A percentile compares a stretch with the other conserved stretches of the same genome.
phyloP scores from a whole-genome alignment of 2,113 vertebrate genomes.

The Meriones unguiculatus region DNA sequence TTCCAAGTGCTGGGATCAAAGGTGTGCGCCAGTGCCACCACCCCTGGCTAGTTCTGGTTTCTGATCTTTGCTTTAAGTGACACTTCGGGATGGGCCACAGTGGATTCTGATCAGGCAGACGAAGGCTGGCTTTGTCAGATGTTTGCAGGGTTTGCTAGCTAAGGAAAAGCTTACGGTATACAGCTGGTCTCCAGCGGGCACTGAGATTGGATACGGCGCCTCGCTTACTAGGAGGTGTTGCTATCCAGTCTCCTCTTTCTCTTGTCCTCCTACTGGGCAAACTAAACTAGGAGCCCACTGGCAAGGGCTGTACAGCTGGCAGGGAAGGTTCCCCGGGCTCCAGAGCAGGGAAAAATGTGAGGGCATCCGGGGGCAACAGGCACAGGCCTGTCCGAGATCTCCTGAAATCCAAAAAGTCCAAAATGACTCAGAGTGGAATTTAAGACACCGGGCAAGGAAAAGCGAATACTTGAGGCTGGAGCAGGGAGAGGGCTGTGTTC shows the following conservation, averaged over 20 bases:
- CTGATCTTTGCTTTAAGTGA: background rate
- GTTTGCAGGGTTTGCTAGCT: background rate
- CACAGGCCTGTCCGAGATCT: background rate
- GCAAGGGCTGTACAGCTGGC: background rate
- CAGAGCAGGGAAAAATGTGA: background rate
- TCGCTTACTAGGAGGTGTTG: background rate
- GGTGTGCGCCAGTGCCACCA: too few relatives aligned
- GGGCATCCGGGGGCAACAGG: background rate
- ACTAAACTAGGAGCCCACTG: background rate
- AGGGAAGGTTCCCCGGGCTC: background rate
- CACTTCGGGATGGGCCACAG: background rate
- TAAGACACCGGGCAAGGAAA: conserved; percentile 34
- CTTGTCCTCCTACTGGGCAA: background rate
- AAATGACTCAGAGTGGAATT: conserved; percentile 55
- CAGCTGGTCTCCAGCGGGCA: background rate
- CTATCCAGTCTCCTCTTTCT: background rate
- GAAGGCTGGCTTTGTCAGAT: background rate
- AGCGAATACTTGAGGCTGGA: conserved; percentile 22
- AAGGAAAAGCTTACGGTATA: too few relatives aligned
- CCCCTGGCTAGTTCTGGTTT: background rate
- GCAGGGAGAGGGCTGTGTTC: background rate
- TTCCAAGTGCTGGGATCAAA: background rate
- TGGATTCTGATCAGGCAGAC: background rate
- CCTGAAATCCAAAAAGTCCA: conserved; percentile 21
- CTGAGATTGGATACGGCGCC: background rate